Conservation (phyloP, 2,888 invertebrate genomes). For the Tenthredo distinguenda region DNA sequence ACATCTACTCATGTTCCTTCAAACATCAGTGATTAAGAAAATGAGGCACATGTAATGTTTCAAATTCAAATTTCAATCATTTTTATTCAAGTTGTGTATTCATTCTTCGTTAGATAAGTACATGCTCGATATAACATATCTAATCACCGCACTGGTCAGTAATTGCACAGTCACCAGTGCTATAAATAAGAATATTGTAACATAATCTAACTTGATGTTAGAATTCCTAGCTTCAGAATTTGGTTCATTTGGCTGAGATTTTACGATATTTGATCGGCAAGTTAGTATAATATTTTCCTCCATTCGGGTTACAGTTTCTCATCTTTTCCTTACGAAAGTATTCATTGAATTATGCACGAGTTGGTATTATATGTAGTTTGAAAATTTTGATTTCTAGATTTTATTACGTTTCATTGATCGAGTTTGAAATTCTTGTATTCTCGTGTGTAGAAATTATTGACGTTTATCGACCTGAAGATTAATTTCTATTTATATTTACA, state of each 20-base stretch:
- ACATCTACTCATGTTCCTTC: background rate
- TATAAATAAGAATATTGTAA: constrained; percentile 26
- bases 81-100: background rate
- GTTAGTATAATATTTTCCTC: constrained; percentile 35
- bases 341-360: background rate
- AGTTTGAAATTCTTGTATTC: background rate
- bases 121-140: constrained; percentile 28
- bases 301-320: background rate
- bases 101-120: background rate
- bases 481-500: too few relatives aligned
- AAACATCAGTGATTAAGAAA: background rate
- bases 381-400: background rate
- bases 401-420: background rate
- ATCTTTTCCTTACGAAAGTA: background rate
- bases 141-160: constrained; percentile 11
- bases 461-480: too few relatives aligned
- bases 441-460: background rate
- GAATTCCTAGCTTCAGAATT: constrained; percentile 33
- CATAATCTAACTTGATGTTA: constrained; percentile 18
- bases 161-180: constrained; percentile 36
- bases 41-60: background rate
- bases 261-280: constrained; percentile 2
- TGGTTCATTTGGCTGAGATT: background rate
- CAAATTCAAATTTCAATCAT: background rate
- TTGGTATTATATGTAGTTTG: background rate